A percentile compares a stretch with the other conserved stretches of the same genome.
phyloP scores from a whole-genome alignment of 2,888 invertebrate genomes.

The Ganaspis brasiliensis region DNA sequence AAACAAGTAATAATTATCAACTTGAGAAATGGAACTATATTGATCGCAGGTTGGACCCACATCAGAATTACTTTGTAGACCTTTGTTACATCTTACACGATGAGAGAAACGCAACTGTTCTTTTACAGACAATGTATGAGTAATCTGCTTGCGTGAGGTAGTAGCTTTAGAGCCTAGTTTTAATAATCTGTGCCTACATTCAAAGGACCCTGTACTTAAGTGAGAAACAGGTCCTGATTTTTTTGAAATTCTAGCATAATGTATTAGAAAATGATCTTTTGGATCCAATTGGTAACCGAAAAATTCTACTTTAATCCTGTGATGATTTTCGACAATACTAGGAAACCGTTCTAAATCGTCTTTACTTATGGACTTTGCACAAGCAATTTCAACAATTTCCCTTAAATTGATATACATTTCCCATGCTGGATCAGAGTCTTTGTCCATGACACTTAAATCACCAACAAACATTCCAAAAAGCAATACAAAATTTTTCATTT shows the following conservation, averaged over 20 bases:
- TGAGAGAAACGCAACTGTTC: slow-evolving; percentile 5
- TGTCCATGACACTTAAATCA: neutral
- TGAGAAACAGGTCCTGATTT: slow-evolving; percentile 6
- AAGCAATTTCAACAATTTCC: neutral
- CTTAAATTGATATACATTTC: slow-evolving; percentile 2
- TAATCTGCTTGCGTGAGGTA: neutral
- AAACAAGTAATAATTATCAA: neutral
- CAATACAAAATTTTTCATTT: slow-evolving; percentile 44
- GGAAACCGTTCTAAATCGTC: neutral
- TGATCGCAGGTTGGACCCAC: slow-evolving; percentile 8
- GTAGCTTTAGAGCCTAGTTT: neutral
- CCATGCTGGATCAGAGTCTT: neutral
- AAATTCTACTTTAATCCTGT: neutral
- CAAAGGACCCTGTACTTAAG: neutral
- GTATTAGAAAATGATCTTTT: slow-evolving; percentile 4
- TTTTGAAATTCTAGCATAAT: neutral
- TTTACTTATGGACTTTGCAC: neutral
- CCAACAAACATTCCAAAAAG: slow-evolving; percentile 14
- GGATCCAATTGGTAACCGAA: neutral
- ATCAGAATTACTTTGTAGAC: neutral
- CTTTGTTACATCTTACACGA: neutral
- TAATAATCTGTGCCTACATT: slow-evolving; percentile 7
- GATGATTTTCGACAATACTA: slow-evolving; percentile 14
- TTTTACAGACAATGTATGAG: neutral
- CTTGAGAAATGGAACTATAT: neutral